phyloP scores from a whole-genome alignment of 2,113 vertebrate species.

The Orientallactaga bullata region DNA sequence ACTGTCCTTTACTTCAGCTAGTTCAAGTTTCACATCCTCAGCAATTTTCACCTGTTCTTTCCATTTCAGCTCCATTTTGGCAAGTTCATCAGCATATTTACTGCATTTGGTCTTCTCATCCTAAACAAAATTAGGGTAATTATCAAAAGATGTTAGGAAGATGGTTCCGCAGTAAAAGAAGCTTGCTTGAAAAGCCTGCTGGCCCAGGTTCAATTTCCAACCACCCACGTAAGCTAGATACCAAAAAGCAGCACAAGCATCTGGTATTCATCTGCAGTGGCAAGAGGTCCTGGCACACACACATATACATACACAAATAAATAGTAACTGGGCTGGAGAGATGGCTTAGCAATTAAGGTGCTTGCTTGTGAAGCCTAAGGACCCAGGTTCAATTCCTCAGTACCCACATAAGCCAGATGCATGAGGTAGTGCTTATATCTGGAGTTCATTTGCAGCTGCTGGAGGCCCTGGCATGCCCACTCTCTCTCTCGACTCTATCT shows the following conservation, averaged over 20 bases:
- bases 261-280: too few relatives aligned
- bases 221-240: background rate
- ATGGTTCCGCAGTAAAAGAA: background rate
- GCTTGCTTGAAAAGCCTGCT: background rate
- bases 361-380: background rate
- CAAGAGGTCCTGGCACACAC: too few relatives aligned
- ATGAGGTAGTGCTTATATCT: background rate
- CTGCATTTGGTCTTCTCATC: constrained; percentile 95
- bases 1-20: constrained; percentile 93
- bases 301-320: too few relatives aligned
- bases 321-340: too few relatives aligned
- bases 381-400: background rate
- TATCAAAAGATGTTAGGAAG: constrained; percentile 54
- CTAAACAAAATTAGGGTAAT: constrained; percentile 84
- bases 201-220: background rate
- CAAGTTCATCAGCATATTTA: constrained; percentile 95
- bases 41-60: constrained; percentile 96
- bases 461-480: too few relatives aligned
- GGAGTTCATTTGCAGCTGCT: too few relatives aligned
- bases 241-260: too few relatives aligned
- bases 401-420: background rate
- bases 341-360: background rate
- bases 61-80: constrained; percentile 95
- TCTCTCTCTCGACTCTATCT: too few relatives aligned
- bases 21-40: constrained; percentile 92